These are phyloP conservation scores for Podabrus alpinus DNA, from an alignment of 2,888 invertebrate genomes.

Conservation along the genomic window DNA sequence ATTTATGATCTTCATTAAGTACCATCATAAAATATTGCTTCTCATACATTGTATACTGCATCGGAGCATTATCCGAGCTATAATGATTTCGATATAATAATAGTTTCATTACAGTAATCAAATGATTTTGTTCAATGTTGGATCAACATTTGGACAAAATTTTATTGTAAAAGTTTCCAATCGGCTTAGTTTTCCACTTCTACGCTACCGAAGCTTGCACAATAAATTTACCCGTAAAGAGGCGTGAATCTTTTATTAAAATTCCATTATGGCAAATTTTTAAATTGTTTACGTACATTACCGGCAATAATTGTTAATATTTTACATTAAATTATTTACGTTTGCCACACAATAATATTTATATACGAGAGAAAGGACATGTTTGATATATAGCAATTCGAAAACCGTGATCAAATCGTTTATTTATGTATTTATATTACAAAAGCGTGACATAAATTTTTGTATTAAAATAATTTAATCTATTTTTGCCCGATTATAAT, in stretches of 20 bases:
- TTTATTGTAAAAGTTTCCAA: no score
- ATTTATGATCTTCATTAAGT: not conserved
- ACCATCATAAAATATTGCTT: not conserved
- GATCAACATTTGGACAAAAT: not conserved
- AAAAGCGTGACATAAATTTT: slow-evolving; percentile 27
- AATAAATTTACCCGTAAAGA: not conserved
- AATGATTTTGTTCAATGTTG: not conserved
- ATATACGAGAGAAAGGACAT: slow-evolving; percentile 44
- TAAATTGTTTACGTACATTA: not conserved
- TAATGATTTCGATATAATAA: not conserved
- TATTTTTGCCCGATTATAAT: slow-evolving; percentile 21
- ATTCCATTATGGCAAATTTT: not conserved
- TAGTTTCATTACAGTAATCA: not conserved
- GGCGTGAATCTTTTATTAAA: not conserved
- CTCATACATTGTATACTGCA: not conserved
- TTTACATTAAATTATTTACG: slow-evolving; percentile 29
- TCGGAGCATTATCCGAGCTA: not conserved
- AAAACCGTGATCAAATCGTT: slow-evolving; percentile 43
- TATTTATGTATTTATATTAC: slow-evolving; percentile 37
- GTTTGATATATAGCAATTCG: slow-evolving; percentile 44
- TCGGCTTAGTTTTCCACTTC: not conserved
- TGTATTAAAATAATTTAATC: slow-evolving; percentile 24
- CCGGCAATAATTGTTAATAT: slow-evolving; percentile 24
- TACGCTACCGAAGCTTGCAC: not conserved
- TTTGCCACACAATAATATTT: slow-evolving; percentile 29